Evolutionary conservation across 2,888 invertebrate species (phyloP), one percentile per base, ranked within the genome.

Genomic region (Ormyrus rosae): DNA sequence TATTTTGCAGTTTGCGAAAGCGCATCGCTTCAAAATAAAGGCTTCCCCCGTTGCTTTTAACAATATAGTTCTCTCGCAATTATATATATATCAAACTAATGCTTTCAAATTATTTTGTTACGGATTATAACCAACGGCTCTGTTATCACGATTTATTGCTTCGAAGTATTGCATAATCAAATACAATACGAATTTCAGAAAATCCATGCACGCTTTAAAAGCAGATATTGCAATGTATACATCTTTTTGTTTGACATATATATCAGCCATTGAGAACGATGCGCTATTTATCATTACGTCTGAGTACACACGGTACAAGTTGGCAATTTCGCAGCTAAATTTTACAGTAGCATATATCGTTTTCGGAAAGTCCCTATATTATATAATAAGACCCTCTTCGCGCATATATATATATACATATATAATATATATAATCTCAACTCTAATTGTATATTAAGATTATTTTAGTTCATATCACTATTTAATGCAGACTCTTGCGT

Each of bases 401-500:
- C 76, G 65, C 60, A 19, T 13, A 13, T 13, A 45, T 61, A 65
- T 65, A 50, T 65, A 65, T 58, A 46, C 53, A 68, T 74, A 60
- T 34, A 56, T 75, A 46, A 70, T 64, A 68, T 74, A 67, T 34
- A 56, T 75, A 46, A 70, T 64, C 64, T 77, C 55, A 69, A 77
- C 56, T 77, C 77, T 77, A 77, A 77, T 70, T 50, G 53, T 64
- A 63, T 77, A 77, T 77, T 77, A 77, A 77, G 69, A 77, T 70
- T 77, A 77, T 64, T 56, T 70, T 63, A 55, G 55, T 77, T 68
- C 70, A 77, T 77, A 77, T 77, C 77, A 77, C 77, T 77, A 77
- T 76, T 34, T 70, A n/a, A 77, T 77, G 77, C 77, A 77, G 77
- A 77, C 77, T 77, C 77, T 77, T 77, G 19, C 53, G 77, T 77